Base-by-base conservation (phyloP, 2,888 invertebrate species). In the Coremacera marginata region DNA sequence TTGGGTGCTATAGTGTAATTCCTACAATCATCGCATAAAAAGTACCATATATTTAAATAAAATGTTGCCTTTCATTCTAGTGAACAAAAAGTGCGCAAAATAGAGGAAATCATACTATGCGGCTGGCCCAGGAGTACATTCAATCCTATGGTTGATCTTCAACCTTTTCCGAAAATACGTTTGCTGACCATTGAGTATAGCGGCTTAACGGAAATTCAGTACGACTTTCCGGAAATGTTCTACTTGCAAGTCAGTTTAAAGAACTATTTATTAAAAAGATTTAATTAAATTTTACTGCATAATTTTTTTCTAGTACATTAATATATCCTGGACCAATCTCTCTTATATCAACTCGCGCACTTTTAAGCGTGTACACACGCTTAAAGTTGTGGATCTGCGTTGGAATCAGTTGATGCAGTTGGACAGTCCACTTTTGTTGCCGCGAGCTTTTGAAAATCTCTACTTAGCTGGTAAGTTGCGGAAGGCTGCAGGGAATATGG, bases 281-380 rank as follows among this genome's bases (percentile, higher is more conserved):
- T 19, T 5, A 2, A 70, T 27, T 19, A 62, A 0, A 44, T 72
- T 62, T 67, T 70, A 44, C 9, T 31, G 27, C 5, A 22, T 51
- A 51, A 22, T 25, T 8, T 25, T 44, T 68, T 80, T 77, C 14
- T 76, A 89, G 86, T 84, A 83, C 8, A 89, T 89, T 1, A 90
- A 89, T 78, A 89, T 90, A 34, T 89, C 89, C 1, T 88, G 86
- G 85, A 89, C 89, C n/a, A 86, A 87, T 81, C 83, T 90, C 11
- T 84, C 85, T 0, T 84, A 86, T n/a, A 82, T 87, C 5, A 84
- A 84, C 14, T 62, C 86, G 0, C 84, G 86, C n/a, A 82, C 88
- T 5, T 89, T 89, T 19, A 87, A 85, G 81, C 82, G 82, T 2
- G 77, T 89, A 0, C 84, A 86, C 44, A 81, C 84, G 0, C 77